Base-by-base conservation (phyloP, 2,888 invertebrate genomes). In the Dryobota labecula region DNA sequence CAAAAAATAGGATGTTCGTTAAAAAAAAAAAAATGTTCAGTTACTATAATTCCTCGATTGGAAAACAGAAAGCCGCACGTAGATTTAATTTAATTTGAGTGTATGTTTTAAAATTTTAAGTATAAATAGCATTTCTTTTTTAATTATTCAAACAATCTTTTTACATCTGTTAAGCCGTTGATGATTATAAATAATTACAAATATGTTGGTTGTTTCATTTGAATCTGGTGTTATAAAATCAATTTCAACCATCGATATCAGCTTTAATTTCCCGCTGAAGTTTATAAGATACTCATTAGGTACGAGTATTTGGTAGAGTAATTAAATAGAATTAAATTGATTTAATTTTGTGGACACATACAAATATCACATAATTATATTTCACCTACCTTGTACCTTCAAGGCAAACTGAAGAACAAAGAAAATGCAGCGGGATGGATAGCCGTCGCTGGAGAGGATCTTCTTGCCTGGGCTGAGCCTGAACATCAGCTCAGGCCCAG, bases 401-500 rank as follows among this genome's bases (percentile, higher is more conserved):
- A 36, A 11, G 20, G 30, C 2, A 24, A 0, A 27, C 43, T 65
- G 33, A 43, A 27, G 49, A 33, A 58, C 73, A 27, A 27, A 41
- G 15, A 7, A 11, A 38, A 9, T 41, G 2, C 27, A 53, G 27
- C 18, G 18, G 15, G 11, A 7, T 9, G 4, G 11, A 2, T 36
- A n/a, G 15, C 2, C 9, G n/a, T 18, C 8, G 2, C 18, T 8
- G 18, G 45, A 20, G 13, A 0, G 27, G 13, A 18, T 2, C 20
- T 20, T 36, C 51, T 27, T 41, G 41, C 54, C 45, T n/a, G 54
- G 76, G 38, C 54, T 54, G 38, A 36, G 54, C 69, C 47, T 43
- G 30, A 20, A 24, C 53, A 15, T 0, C 1, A 47, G 45, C 3
- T 9, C 45, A 68, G 33, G 27, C 69, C 9, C 41, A 69, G 54